Base-by-base conservation (phyloP, 2,888 invertebrate species). In the Malthinus flaveolus region DNA sequence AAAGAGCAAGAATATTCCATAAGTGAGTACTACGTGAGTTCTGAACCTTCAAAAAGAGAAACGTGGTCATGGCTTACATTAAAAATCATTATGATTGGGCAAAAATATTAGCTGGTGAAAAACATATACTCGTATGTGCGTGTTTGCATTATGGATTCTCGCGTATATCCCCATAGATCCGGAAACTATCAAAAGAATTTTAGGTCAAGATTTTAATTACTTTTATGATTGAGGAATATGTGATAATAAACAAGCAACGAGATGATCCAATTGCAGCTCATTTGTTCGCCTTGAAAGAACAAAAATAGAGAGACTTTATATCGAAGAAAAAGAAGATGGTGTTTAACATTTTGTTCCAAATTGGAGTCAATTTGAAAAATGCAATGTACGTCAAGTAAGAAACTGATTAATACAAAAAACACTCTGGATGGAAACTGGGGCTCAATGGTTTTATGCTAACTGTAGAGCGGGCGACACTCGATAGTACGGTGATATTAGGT, bases 271-370 rank as follows among this genome's bases (percentile, higher is more conserved):
- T 77, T 5, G 64, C 65, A 32, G 72, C 62, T 4, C 69, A 75
- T 55, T 53, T 73, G 3, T 71, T 73, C 54, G 61, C 59, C 9
- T 56, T 73, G 42, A 69, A 71, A 10, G 78, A 73, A 7, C 66
- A 73, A 6, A 72, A 74, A 39, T 81, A 81, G 81, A 79, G 74
- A 59, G 70, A 70, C 32, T 81, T 81, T 61, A 78, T 80, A 0
- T 73, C 78, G 0, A 80, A 79, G 13, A 80, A 80, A 66, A 76
- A 81, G 70, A 79, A 78, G 61, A 71, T 71, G 62, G 78, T 80
- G 78, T 76, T 76, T 53, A 64, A 66, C 7, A 70, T 71, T 6
- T 61, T 79, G 37, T 54, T 72, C 4, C 64, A 70, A 7, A 73
- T 74, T 56, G 68, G 69, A 1, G 49, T 71, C 9, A 62, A 69